Evolutionary conservation across 2,113 vertebrate species (phyloP).

Genomic region (Baryphthengus martii): DNA sequence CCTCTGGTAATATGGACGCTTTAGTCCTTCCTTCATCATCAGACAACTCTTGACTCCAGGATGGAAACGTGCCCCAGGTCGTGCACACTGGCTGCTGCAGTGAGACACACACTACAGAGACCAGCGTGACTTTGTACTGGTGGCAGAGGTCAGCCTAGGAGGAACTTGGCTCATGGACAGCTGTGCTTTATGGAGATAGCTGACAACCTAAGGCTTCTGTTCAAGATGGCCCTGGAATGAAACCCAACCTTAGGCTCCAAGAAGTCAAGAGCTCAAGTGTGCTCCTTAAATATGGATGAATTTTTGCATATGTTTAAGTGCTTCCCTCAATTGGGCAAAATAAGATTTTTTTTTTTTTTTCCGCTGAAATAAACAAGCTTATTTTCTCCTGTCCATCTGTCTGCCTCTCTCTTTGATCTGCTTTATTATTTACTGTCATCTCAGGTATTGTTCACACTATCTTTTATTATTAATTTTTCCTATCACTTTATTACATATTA

Average conservation of each 20-base stretch:
- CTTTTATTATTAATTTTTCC: not conserved
- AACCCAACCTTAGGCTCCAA: not conserved
- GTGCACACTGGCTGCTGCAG: rapidly evolving
- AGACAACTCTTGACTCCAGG: not conserved
- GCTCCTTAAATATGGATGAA: not conserved
- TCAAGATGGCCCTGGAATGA: not conserved
- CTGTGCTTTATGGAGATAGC: not conserved
- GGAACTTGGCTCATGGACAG: not conserved
- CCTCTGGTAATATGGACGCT: not conserved
- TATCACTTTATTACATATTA: not conserved
- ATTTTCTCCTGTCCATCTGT: not conserved
- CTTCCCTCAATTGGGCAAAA: not conserved
- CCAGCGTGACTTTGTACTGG: not conserved
- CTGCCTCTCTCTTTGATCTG: not conserved
- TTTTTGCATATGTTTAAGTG: not conserved
- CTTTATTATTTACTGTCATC: not conserved
- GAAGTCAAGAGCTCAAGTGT: not conserved
- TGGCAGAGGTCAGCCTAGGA: not conserved
- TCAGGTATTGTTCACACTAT: not conserved
- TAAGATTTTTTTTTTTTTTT: not conserved
- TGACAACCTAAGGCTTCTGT: not conserved
- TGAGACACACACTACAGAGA: not conserved
- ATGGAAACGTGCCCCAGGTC: not conserved
- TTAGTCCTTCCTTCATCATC: not conserved
- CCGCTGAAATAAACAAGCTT: not conserved